Conservation (phyloP, 2,888 invertebrate species). For the Ariolimax columbianus region DNA sequence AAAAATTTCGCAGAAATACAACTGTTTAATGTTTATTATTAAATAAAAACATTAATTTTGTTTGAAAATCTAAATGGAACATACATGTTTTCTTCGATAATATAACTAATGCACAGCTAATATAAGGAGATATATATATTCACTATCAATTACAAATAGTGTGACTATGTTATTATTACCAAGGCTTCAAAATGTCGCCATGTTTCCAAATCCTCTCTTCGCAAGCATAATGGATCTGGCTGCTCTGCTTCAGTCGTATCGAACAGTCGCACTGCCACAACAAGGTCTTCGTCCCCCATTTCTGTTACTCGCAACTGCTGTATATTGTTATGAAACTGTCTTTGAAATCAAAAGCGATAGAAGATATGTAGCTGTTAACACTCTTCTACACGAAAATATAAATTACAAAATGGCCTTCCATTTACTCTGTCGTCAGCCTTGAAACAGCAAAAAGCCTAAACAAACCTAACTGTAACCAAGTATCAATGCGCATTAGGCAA, state of each 20-base stretch:
- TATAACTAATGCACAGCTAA: not conserved
- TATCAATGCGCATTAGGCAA: slow-evolving; percentile 11
- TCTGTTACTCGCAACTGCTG: slow-evolving; percentile 5
- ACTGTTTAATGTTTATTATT: too few species aligned
- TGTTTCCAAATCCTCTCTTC: slow-evolving; percentile 37
- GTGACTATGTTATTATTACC: slow-evolving; percentile 7
- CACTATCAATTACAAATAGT: not conserved
- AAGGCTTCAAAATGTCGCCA: slow-evolving; percentile 45
- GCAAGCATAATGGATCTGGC: slow-evolving; percentile 54
- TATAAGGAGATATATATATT: not conserved
- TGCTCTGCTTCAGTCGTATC: slow-evolving; percentile 52
- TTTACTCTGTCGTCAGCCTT: slow-evolving; percentile 5
- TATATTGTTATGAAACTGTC: not conserved
- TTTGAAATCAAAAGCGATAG: not conserved
- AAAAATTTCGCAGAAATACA: too few species aligned
- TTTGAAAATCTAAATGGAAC: too few species aligned
- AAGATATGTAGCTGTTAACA: not conserved
- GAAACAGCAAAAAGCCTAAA: slow-evolving; percentile 2
- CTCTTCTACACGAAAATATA: not conserved
- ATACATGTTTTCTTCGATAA: too few species aligned
- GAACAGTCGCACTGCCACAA: slow-evolving; percentile 51
- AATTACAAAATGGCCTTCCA: slow-evolving; percentile 21
- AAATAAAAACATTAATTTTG: too few species aligned
- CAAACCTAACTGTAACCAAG: slow-evolving; percentile 32
- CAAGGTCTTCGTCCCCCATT: slow-evolving; percentile 46